phyloP scores from a whole-genome alignment of 2,797 vertebrate species.

The Clarias platycephalus region DNA sequence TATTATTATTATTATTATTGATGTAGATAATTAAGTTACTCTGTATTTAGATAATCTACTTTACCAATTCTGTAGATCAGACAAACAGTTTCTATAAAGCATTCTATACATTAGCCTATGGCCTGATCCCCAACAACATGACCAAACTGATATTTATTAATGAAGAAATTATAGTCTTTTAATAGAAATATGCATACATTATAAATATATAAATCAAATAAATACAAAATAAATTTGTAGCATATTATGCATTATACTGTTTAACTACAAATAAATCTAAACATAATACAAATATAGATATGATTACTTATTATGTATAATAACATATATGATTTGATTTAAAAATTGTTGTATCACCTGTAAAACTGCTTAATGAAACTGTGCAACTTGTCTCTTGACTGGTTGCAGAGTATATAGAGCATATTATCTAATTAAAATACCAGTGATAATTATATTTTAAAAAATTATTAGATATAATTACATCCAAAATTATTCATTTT shows the following conservation, averaged over 20 bases:
- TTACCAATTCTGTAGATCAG: background rate
- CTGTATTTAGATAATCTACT: background rate
- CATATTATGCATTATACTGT: background rate
- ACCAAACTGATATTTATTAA: background rate
- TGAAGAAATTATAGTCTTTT: background rate
- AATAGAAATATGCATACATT: no score
- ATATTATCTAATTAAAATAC: background rate
- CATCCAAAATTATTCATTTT: background rate
- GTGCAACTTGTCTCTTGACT: background rate
- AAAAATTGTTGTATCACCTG: background rate
- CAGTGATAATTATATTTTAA: background rate
- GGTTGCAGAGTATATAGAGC: background rate
- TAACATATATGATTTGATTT: background rate
- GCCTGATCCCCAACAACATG: background rate
- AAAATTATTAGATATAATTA: background rate
- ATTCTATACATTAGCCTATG: background rate
- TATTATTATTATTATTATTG: no score
- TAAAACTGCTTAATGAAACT: constrained; percentile 7
- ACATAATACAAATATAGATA: background rate
- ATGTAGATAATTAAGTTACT: background rate
- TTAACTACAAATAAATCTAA: background rate
- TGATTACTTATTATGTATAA: background rate
- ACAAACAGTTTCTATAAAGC: background rate
- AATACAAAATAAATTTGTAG: background rate
- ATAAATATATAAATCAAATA: no score